phyloP scores from a whole-genome alignment of 2,113 vertebrate genomes.

The Hiodon alosoides region DNA sequence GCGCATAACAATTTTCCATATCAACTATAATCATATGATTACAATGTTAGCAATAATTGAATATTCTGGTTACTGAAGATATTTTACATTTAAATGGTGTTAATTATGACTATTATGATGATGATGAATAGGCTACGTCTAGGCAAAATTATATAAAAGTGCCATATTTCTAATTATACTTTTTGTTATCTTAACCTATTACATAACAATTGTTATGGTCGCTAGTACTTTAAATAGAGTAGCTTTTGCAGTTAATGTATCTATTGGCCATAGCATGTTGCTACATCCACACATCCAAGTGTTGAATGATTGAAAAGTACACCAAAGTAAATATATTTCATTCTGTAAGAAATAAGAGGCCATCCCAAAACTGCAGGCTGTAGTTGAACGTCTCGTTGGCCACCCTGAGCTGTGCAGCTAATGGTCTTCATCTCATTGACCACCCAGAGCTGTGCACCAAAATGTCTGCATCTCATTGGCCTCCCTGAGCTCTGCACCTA shows the following conservation, averaged over 20 bases:
- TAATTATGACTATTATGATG: constrained; percentile 16
- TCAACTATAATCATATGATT: constrained; percentile 47
- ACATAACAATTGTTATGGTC: constrained; percentile 38
- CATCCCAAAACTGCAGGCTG: background rate
- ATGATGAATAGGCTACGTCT: constrained; percentile 34
- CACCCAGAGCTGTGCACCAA: no score
- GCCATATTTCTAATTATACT: constrained; percentile 41
- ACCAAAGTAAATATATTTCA: background rate
- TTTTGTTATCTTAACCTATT: constrained; percentile 37
- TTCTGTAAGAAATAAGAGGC: background rate
- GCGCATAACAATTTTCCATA: constrained; percentile 29
- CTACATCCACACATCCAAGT: constrained; percentile 12
- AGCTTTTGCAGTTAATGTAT: constrained; percentile 53
- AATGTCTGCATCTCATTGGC: no score
- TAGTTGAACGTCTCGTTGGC: background rate
- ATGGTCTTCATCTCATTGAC: no score
- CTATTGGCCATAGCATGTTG: constrained; percentile 49
- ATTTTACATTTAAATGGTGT: constrained; percentile 27
- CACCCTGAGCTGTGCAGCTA: no score
- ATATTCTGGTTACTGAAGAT: constrained; percentile 46
- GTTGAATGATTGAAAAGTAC: no score
- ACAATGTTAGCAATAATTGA: constrained; percentile 64
- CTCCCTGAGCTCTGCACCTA: no score
- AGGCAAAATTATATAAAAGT: constrained; percentile 52
- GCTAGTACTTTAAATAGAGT: constrained; percentile 47